Base-by-base conservation (phyloP, 2,888 invertebrate species). In the Calliphora vomitoria region DNA sequence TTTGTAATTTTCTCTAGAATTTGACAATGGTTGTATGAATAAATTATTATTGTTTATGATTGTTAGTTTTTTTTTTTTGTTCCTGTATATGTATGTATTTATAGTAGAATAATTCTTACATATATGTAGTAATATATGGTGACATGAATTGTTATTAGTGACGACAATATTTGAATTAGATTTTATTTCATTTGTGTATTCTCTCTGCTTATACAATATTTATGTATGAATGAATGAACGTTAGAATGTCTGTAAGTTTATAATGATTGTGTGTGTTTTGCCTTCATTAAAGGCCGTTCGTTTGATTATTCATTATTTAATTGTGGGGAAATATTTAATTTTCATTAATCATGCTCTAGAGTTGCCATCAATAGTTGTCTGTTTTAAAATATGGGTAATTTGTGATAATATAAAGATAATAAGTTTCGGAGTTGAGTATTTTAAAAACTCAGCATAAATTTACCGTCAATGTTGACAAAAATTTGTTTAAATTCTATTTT, bases 271-370 rank as follows among this genome's bases (percentile, higher is more conserved):
- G 53, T 62, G 11, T 82, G 50, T 71, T 20, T 71, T 83, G 84
- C 50, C 50, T 84, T 60, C 74, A 74, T 79, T 79, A 75, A 81
- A 81, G 75, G 64, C 35, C 53, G 55, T 64, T 71, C 25, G 38
- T 66, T 74, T 79, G 69, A 81, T 85, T 85, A 76, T 71, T 81
- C 71, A 85, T 58, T 81, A 50, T 66, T 66, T 71, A 85, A 81
- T 80, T 85, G 75, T 35, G 15, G 71, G 15, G 50, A 85, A 81
- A 81, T 76, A 58, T 76, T 74, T 69, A 64, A 71, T 81, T 82
- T 75, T 75, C 44, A 81, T 76, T 80, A 81, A 55, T 85, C 80
- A 81, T 71, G 53, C 4, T 71, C 20, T 15, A 81, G 81, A 58
- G 81, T 85, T 79, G 78, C 66, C 72, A 74, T 44, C 13, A 15